Conservation (phyloP, 2,888 invertebrate species). For the Saturnia japonica region DNA sequence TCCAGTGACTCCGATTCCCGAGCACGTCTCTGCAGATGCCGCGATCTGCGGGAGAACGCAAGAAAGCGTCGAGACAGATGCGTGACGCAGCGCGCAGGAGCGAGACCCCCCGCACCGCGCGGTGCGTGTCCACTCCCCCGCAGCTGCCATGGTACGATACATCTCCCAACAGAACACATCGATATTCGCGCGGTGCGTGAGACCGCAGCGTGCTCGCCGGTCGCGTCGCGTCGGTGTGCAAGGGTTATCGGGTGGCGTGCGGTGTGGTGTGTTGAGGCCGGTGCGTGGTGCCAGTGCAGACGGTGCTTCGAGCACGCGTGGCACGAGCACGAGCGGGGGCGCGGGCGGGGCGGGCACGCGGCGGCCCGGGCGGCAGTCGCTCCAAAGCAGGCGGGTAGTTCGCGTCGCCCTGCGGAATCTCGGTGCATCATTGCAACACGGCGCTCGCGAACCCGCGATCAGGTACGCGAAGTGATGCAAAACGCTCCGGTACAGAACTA, state of each 20-base stretch:
- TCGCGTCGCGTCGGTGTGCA: constrained; percentile 32
- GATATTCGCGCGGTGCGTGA: constrained; percentile 75
- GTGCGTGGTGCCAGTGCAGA: constrained; percentile 58
- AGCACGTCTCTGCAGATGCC: constrained; percentile 72
- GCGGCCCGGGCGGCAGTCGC: constrained; percentile 79
- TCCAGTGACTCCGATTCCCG: constrained; percentile 32
- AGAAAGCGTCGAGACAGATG: constrained; percentile 74
- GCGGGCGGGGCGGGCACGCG: constrained; percentile 57
- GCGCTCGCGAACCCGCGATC: constrained; percentile 61
- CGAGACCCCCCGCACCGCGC: constrained; percentile 62
- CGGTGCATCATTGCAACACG: constrained; percentile 62
- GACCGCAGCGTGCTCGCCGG: constrained; percentile 54
- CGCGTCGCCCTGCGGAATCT: constrained; percentile 64
- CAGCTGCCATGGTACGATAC: constrained; percentile 42
- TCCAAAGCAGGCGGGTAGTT: constrained; percentile 72
- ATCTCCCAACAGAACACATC: constrained; percentile 71
- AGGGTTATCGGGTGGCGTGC: constrained; percentile 42
- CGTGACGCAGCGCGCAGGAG: constrained; percentile 81
- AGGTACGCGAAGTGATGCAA: constrained; percentile 55
- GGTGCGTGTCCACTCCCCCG: constrained; percentile 53
- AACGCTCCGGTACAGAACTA: constrained; percentile 23
- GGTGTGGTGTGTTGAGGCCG: constrained; percentile 45
- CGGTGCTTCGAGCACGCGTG: constrained; percentile 49
- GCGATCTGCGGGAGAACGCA: constrained; percentile 71
- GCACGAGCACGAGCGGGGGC: constrained; percentile 51